These are phyloP conservation scores for Ceratothoa steindachneri DNA, from an alignment of 2,888 invertebrate species.

Conservation along the genomic window DNA sequence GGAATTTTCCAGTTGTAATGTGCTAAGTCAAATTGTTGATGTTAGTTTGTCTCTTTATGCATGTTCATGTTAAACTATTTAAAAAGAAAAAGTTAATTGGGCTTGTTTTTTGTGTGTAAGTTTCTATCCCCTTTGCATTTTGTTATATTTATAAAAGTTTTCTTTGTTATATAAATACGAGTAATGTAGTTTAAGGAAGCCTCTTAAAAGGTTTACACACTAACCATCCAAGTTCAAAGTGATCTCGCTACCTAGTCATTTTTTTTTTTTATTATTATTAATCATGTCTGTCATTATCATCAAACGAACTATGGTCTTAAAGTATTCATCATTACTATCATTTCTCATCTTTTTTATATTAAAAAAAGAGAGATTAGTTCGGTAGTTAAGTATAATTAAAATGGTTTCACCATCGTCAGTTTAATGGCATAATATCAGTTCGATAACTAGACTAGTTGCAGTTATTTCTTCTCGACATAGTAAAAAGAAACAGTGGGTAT, in stretches of 20 bases:
- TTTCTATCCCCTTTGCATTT: neutral
- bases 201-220: neutral
- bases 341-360: too few species aligned
- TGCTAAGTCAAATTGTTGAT: neutral
- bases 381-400: neutral
- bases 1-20: neutral
- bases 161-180: neutral
- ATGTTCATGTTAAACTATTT: neutral
- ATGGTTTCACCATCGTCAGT: neutral
- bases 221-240: neutral
- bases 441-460: neutral
- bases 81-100: neutral
- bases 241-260: neutral
- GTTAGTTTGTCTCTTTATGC: neutral
- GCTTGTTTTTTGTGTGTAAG: neutral
- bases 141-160: neutral
- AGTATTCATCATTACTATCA: neutral
- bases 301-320: neutral
- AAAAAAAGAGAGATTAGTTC: neutral
- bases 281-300: too few species aligned
- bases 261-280: neutral
- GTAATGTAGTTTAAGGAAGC: neutral
- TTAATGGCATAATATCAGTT: neutral
- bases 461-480: neutral
- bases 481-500: too few species aligned